Evolutionary conservation across 2,797 vertebrate species (phyloP).

Genomic region (Onychomys arenicola): DNA sequence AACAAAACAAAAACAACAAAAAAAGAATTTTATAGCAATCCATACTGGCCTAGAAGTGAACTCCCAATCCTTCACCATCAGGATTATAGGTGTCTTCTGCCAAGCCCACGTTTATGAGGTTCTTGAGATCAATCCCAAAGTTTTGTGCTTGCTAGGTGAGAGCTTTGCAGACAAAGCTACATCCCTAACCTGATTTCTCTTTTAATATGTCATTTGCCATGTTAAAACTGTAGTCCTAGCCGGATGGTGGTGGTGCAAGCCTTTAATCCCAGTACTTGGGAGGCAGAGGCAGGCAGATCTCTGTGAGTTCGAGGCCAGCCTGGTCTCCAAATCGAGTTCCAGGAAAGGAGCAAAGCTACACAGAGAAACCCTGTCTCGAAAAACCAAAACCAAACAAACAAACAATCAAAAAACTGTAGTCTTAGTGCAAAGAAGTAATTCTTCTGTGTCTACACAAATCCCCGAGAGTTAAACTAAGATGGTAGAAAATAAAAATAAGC

Average conservation of each 20-base stretch:
- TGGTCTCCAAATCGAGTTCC: too few species aligned
- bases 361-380: too few species aligned
- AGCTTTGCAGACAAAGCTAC: neutral
- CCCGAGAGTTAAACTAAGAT: constrained; percentile 22
- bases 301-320: too few species aligned
- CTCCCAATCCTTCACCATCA: neutral
- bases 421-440: neutral
- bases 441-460: neutral
- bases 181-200: neutral
- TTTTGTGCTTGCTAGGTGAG: neutral
- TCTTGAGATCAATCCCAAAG: neutral
- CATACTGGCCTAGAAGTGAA: neutral
- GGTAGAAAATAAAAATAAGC: neutral
- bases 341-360: too few species aligned
- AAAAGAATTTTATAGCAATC: neutral
- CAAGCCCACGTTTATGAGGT: neutral
- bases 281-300: too few species aligned
- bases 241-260: too few species aligned
- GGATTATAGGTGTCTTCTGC: neutral
- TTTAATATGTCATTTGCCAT: neutral
- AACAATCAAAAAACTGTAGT: neutral
- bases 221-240: too few species aligned
- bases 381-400: too few species aligned
- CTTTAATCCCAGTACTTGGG: too few species aligned
- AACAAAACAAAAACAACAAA: too few species aligned